A percentile compares a stretch with the other conserved stretches of the same genome.
These are phyloP conservation scores for Protobothrops flavoviridis DNA, from an alignment of 2,113 vertebrate species.

Conservation along the genomic window DNA sequence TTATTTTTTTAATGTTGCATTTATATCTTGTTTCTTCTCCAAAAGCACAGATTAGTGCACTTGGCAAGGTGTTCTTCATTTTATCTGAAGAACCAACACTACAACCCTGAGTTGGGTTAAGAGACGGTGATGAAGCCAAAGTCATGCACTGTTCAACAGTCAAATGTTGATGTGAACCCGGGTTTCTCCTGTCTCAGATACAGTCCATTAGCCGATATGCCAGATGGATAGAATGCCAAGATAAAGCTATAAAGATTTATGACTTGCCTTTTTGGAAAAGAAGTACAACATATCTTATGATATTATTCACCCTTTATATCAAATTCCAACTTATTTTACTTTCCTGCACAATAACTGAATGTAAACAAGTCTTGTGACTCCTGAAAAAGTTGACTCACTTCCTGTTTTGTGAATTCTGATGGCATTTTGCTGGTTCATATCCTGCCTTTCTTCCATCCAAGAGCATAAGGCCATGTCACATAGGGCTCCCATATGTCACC, in stretches of 20 bases:
- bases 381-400: not conserved
- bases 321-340: not conserved
- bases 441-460: not conserved
- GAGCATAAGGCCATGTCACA: not conserved
- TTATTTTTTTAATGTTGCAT: not conserved
- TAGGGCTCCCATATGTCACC: not conserved
- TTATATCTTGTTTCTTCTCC: not conserved
- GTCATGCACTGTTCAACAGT: not conserved
- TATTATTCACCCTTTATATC: not conserved
- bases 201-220: not conserved
- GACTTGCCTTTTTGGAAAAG: not conserved
- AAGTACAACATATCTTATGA: not conserved
- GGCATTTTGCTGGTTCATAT: not conserved
- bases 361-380: not conserved
- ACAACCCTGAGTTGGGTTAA: not conserved
- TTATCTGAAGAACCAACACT: not conserved
- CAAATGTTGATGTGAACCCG: not conserved
- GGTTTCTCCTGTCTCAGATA: not conserved
- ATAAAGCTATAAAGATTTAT: not conserved
- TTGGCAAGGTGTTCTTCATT: not conserved
- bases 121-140: not conserved
- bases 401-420: not conserved
- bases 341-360: not conserved
- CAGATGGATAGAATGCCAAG: not conserved
- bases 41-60: not conserved